Percentiles rank a stretch among this genome's conserved stretches.
phyloP scores from a whole-genome alignment of 1,140 invertebrate genomes.

The Drosophila mojavensis region DNA sequence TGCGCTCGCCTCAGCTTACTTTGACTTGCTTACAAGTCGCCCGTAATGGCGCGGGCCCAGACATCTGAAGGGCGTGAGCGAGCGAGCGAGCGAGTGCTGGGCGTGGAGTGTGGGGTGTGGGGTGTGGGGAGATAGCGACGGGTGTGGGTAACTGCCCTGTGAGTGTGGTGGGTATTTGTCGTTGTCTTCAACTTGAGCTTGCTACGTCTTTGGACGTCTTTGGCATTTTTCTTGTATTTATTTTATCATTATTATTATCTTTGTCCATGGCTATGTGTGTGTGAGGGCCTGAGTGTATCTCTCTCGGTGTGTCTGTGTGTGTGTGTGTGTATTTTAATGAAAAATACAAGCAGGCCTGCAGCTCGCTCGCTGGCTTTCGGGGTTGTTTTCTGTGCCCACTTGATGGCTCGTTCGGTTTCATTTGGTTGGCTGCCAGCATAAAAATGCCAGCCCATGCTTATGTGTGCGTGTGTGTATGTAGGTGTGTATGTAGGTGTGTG shows the following conservation, averaged over 20 bases:
- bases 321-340: slow-evolving; percentile 55
- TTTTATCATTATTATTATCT: slow-evolving; percentile 83
- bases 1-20: slow-evolving; percentile 60
- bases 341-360: slow-evolving; percentile 42
- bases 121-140: neutral
- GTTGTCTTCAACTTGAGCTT: neutral
- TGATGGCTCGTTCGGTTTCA: slow-evolving; percentile 77
- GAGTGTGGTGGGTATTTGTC: neutral
- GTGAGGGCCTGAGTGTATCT: slow-evolving; percentile 12
- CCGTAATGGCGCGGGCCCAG: slow-evolving; percentile 33
- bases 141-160: neutral
- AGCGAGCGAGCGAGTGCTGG: neutral
- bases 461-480: slow-evolving; percentile 19
- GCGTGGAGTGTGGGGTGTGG: slow-evolving; percentile 28
- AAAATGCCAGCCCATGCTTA: slow-evolving; percentile 63
- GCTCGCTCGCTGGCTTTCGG: slow-evolving; percentile 26
- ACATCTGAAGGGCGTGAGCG: neutral
- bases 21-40: slow-evolving; percentile 63
- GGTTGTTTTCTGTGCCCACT: slow-evolving; percentile 75
- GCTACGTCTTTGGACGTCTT: slow-evolving; percentile 37
- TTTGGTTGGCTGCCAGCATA: slow-evolving; percentile 77
- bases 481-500: slow-evolving; percentile 21
- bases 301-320: slow-evolving; percentile 25
- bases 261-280: slow-evolving; percentile 74
- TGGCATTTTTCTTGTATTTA: slow-evolving; percentile 72